A percentile compares a stretch with the other conserved stretches of the same genome.
Evolutionary conservation across 2,888 invertebrate genomes (phyloP).

Genomic region (Merodon equestris): DNA sequence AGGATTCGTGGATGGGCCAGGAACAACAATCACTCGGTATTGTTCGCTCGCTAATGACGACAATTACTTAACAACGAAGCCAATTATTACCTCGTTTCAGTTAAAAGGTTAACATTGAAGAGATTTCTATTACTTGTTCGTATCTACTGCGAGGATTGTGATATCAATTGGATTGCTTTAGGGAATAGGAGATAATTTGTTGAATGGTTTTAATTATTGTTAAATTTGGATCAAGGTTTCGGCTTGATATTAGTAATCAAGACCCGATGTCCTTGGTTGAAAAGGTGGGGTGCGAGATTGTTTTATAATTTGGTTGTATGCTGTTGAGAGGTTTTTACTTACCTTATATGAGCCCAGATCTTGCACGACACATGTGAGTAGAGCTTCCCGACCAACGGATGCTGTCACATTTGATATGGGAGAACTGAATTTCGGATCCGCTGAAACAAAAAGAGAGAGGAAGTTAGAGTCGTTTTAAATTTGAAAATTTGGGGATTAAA

Average conservation of each 20-base stretch:
- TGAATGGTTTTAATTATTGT: neutral
- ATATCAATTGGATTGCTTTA: constrained; percentile 1
- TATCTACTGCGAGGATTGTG: neutral
- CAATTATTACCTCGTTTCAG: constrained; percentile 59
- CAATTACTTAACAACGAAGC: constrained; percentile 47
- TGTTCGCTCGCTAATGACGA: constrained; percentile 53
- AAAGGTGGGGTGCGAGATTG: no score
- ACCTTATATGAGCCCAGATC: constrained; percentile 85
- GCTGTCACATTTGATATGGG: constrained; percentile 85
- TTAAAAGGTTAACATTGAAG: constrained; percentile 35
- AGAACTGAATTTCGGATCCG: constrained; percentile 84
- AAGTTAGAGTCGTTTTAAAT: no score
- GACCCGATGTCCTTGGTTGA: no score
- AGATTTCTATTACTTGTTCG: constrained; percentile 4
- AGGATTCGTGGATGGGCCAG: neutral
- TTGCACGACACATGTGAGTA: constrained; percentile 84
- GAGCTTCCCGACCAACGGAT: constrained; percentile 84
- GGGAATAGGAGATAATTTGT: neutral
- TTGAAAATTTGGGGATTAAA: no score
- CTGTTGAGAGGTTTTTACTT: no score
- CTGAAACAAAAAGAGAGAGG: constrained; percentile 77
- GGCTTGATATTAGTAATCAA: neutral
- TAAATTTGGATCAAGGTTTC: neutral
- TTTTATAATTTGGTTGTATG: neutral
- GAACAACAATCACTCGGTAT: constrained; percentile 7